Base-by-base conservation (phyloP, 2,888 invertebrate species). In the Choristoneura rosaceana region DNA sequence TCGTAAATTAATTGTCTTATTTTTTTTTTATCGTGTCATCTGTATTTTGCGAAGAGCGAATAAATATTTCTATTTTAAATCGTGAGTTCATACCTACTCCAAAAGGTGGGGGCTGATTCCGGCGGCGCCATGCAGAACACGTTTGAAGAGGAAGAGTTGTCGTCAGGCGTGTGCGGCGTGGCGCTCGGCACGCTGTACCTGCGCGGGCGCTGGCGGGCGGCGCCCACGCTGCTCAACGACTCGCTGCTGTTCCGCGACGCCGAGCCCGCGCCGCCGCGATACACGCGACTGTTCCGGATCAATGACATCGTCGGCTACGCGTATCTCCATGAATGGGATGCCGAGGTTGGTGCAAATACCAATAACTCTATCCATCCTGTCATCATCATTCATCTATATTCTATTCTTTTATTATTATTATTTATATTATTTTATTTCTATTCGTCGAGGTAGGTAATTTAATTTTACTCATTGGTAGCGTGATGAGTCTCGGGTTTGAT, bases 161-260 rank as follows among this genome's bases (percentile, higher is more conserved):
- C 85, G 0, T 81, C 79, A 0, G 87, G 85, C 17, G 82, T 88
- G 2, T 83, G 86, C 59, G 88, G 88, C 0, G 84, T 88, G 5
- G 78, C 90, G 12, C 74, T 91, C 33, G 87, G 80, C 10, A 92
- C 90, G 4, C 14, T 92, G 73, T 93, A 94, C 77, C 34, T 92
- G 70, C 91, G 94, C 43, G 88, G 85, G 47, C 84, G 86, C 14
- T 94, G 94, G 94, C 89, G 91, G 2, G 82, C 90, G 71, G 84
- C 92, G 70, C 93, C 94, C 63, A 94, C 93, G 1, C 87, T 94
- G 59, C 88, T 94, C 33, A 93, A 94, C 75, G 92, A 88, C 17
- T 87, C 90, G 4, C 79, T 80, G 63, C 78, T 77, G 10, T 94
- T 94, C 75, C 83, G 75, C 45, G 88, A 90, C 74, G 76, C 79